Base-by-base conservation (phyloP, 2,888 invertebrate species). In the Malthinus flaveolus region DNA sequence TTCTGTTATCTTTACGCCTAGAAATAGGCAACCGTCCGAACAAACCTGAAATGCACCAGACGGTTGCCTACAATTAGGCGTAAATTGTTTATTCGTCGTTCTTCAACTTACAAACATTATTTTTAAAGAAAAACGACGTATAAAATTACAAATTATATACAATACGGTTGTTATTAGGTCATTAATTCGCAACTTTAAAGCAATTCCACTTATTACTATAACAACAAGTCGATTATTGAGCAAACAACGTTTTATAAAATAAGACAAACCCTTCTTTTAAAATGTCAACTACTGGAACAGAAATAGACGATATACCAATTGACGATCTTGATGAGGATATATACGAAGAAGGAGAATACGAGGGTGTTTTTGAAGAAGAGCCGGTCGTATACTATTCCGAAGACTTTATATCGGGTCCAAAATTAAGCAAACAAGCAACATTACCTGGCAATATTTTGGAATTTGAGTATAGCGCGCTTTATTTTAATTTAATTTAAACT, bases 381-480 rank as follows among this genome's bases (percentile, higher is more conserved):
- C 59, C 51, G 3, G 65, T 66, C 52, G 57, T 72, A 45, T 79
- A 78, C 60, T 68, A 78, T 60, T 66, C 79, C 1, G 74, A 83
- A 33, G 84, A 85, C 60, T 86, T 84, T 66, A 70, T 84, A 23
- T 87, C 87, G 0, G 81, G 82, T 2, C 84, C 86, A 5, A 78
- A 79, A 31, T 77, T 79, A 15, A 83, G 83, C 39, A 73, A 80
- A 35, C 74, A 80, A 44, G 82, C 84, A 23, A 83, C 84, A 7
- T 76, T 88, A 59, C 84, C 85, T 0, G 70, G 78, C 7, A 78
- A 87, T 70, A 79, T 87, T 61, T 80, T 89, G 54, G 81, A 85
- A 68, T 87, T 88, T 75, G 80, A 86, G 88, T 88, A 88, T 85
- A 85, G 78, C 15, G 8, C 39, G 13, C 9, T 23, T 44, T 33